Evolutionary conservation across 2,113 vertebrate genomes (phyloP), one percentile per base, ranked within the genome.

Genomic region (Marmota flaviventris): DNA sequence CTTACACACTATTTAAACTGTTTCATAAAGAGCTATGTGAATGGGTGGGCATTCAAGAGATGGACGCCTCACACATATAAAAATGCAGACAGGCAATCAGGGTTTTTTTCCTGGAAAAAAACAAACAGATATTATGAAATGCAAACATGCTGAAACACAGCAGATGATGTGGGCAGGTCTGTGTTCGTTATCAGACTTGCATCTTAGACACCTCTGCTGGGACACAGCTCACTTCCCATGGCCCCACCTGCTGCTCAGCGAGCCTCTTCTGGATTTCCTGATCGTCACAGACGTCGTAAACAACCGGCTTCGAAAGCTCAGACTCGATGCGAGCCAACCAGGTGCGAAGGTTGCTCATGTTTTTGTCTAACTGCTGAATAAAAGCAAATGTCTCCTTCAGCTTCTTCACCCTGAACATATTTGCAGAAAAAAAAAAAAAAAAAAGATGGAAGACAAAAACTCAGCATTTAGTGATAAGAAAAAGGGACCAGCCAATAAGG

Each of bases 191-290:
- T 93, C 89, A 85, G 73, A 27, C 5, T 32, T 8, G 29, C 20
- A 4, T 14, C 25, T 63, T 4, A 65, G 32, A 63, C 76, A 37
- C 12, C 93, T 45, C 12, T 53, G 11, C 67, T 92, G 83, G 77
- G 29, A 29, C 77, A 20, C 5, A 17, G 75, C 78, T 37, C 73
- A 0, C 2, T 8, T 6, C n/a, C 5, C 4, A 0, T 1, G 78
- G 88, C 63, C 98, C 96, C 97, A 99, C 99, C 99, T 99, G 99
- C 97, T 99, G 99, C 97, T 99, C 99, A 0, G 99, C 98, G 32
- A 99, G 99, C 93, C 99, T 99, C 98, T 99, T 99, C 98, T 99
- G 99, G 95, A 99, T 99, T 98, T 99, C 99, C 14, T 99, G 99
- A 27, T 99, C 98, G 94, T 99, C 99, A 73, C 99, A 99, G 96